A percentile compares a stretch with the other conserved stretches of the same genome.
Conservation (phyloP, 2,888 invertebrate genomes). For the Athalia circularis region DNA sequence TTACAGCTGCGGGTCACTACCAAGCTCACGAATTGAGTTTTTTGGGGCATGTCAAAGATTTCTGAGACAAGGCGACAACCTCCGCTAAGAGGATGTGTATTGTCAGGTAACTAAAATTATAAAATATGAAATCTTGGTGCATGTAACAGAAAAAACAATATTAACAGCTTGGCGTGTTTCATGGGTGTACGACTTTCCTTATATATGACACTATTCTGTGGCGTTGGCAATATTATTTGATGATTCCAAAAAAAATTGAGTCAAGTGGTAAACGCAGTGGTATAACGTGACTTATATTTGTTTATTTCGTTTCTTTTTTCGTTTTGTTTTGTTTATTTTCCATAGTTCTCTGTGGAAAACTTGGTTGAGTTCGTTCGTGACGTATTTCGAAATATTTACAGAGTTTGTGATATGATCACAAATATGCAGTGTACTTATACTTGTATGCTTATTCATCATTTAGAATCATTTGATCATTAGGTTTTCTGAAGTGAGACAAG, state of each 20-base stretch:
- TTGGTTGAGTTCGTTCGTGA: background rate
- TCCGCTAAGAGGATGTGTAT: slow-evolving; percentile 62
- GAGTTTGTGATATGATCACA: slow-evolving; percentile 21
- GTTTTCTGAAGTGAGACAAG: background rate
- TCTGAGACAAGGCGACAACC: slow-evolving; percentile 69
- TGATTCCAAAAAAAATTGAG: background rate
- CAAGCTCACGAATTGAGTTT: slow-evolving; percentile 71
- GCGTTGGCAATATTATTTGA: background rate
- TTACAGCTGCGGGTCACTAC: slow-evolving; percentile 68
- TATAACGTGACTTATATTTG: slow-evolving; percentile 10
- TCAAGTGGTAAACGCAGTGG: background rate
- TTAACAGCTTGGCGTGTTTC: background rate
- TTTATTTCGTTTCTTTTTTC: background rate
- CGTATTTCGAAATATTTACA: background rate
- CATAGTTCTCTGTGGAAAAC: background rate
- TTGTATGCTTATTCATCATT: background rate
- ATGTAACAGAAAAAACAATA: background rate
- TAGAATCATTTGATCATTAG: background rate
- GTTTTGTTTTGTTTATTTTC: too few species aligned
- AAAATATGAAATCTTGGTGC: background rate
- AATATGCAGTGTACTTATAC: background rate
- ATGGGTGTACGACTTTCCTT: background rate
- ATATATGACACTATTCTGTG: background rate
- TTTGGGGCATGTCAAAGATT: slow-evolving; percentile 71
- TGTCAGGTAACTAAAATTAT: slow-evolving; percentile 22